phyloP scores from a whole-genome alignment of 2,797 vertebrate species.

The Avahi laniger region DNA sequence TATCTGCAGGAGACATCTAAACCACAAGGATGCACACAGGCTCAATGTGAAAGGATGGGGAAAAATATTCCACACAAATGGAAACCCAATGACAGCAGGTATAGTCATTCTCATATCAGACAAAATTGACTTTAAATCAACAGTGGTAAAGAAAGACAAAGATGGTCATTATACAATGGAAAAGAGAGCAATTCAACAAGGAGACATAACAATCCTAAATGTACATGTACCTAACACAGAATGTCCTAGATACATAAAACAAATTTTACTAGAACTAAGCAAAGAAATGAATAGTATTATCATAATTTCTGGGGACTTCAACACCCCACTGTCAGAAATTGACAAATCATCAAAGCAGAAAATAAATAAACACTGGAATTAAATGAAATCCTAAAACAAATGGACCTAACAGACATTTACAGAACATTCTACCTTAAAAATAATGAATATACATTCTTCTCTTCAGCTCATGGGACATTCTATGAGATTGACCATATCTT shows the following conservation, averaged over 20 bases:
- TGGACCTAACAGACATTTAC: no score
- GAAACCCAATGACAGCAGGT: no score
- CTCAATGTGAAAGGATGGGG: background rate
- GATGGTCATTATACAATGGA: background rate
- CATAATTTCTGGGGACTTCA: no score
- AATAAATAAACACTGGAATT: no score
- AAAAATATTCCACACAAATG: background rate
- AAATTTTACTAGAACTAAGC: background rate
- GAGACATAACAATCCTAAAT: background rate
- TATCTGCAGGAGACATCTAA: background rate
- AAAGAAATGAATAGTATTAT: background rate
- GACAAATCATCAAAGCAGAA: no score
- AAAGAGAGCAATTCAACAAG: background rate
- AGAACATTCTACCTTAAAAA: no score
- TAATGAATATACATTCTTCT: no score
- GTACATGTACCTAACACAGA: background rate
- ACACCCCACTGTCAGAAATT: no score
- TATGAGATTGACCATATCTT: no score
- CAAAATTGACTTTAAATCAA: background rate
- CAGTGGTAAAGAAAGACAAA: background rate
- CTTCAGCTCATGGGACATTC: no score
- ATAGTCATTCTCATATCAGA: background rate
- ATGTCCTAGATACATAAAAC: background rate
- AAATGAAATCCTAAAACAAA: no score
- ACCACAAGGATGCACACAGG: background rate